Evolutionary conservation across 2,113 vertebrate genomes (phyloP), one percentile per base, ranked within the genome.

Genomic region (Myocastor coypus): DNA sequence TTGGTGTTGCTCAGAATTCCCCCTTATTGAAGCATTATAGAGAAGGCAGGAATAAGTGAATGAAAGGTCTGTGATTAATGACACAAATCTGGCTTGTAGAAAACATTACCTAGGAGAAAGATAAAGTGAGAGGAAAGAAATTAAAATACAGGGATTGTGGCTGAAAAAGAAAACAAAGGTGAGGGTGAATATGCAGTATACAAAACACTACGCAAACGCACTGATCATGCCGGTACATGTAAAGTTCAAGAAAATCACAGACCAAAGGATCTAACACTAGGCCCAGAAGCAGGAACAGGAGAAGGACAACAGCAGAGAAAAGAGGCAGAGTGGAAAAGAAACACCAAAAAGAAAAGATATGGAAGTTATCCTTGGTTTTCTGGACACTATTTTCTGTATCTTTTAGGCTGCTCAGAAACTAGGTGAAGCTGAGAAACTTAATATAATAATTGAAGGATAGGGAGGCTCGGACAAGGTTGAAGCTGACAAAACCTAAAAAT

Each of bases 211-310:
- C 12, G 63, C 12, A 46, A 42, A 78, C 2, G 22, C 28, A 88
- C 2, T 11, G 1, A 32, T 0, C 32, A 10, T 1, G 26, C 7
- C 0, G 32, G 14, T 13, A 30, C 13, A 42, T 5, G 13, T 28
- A 5, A 64, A 85, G n/a, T 59, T 83, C 19, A 68, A 86, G 40
- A 59, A 19, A 16, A 59, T 5, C 26, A 61, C 3, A 24, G 7
- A 63, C 0, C 5, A 19, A 63, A 77, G 30, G 42, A 59, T 2
- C 8, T 77, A 66, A 19, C n/a, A 59, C 12, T 52, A 32, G 64
- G n/a, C 40, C 50, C 40, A 94, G 34, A 63, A 14, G 12, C 50
- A 8, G 46, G 1, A 61, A 50, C 5, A 55, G 2, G 0, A 84
- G 0, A 46, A 4, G 16, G 7, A 64, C 37, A 37, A 57, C 32